phyloP scores from a whole-genome alignment of 2,797 vertebrate genomes.

The Mergus octosetaceus region DNA sequence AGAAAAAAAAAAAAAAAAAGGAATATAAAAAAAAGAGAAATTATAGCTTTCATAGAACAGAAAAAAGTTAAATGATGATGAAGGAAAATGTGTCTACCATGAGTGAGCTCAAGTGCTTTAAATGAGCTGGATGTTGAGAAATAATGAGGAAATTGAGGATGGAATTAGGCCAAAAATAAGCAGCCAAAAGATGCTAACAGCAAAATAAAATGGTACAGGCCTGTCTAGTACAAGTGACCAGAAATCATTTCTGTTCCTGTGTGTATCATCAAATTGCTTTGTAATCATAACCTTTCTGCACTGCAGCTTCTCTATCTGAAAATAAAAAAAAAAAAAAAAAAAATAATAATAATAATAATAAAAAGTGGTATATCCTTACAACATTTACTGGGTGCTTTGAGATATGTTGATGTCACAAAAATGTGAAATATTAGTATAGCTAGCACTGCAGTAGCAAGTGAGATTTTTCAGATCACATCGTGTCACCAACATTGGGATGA shows the following conservation, averaged over 20 bases:
- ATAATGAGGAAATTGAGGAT: neutral
- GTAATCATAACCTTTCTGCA: neutral
- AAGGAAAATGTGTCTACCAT: neutral
- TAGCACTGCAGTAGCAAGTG: neutral
- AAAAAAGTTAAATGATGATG: neutral
- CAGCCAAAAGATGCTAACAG: neutral
- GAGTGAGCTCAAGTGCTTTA: neutral
- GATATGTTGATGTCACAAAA: neutral
- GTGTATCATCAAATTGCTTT: neutral
- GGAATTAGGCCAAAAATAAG: neutral
- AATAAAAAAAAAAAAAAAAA: too few species aligned
- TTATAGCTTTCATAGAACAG: neutral
- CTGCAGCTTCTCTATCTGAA: neutral
- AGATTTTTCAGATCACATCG: neutral
- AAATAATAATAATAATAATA: too few species aligned
- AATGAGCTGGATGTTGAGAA: neutral
- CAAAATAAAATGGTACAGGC: neutral
- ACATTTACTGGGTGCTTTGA: neutral
- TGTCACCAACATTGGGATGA: neutral
- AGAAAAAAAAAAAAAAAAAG: neutral
- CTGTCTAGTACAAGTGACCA: neutral
- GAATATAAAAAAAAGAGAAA: neutral
- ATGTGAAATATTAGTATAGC: neutral
- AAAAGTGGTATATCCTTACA: neutral
- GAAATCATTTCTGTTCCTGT: neutral